Conservation (phyloP, 2,888 invertebrate genomes). For the Scelioninae gen. 2 region DNA sequence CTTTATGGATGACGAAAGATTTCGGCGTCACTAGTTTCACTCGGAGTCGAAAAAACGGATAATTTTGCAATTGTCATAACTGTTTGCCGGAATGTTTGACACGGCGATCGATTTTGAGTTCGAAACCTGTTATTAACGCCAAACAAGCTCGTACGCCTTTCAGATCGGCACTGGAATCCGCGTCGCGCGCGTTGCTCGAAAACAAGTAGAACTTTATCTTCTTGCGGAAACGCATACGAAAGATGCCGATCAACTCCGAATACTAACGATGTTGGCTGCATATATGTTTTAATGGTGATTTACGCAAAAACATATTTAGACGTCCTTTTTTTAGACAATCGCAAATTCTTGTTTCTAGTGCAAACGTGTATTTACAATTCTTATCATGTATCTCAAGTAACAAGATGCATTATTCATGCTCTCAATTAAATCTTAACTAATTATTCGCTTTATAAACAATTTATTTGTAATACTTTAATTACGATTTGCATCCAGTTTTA, state of each 20-base stretch:
- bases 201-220: constrained; percentile 59
- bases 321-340: constrained; percentile 51
- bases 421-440: no score
- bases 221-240: constrained; percentile 58
- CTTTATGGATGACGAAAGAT: no score
- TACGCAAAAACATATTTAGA: constrained; percentile 50
- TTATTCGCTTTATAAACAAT: no score
- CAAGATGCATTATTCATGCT: no score
- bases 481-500: no score
- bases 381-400: no score
- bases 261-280: constrained; percentile 45
- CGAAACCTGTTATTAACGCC: constrained; percentile 49
- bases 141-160: constrained; percentile 63
- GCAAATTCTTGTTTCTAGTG: no score
- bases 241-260: constrained; percentile 58
- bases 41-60: constrained; percentile 21
- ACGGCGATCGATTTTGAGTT: constrained; percentile 50
- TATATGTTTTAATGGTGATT: constrained; percentile 54
- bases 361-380: no score
- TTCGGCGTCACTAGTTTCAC: constrained; percentile 27
- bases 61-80: constrained; percentile 53
- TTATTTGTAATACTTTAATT: no score
- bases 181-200: constrained; percentile 48
- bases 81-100: constrained; percentile 52
- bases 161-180: constrained; percentile 63